phyloP scores from a whole-genome alignment of 2,888 invertebrate genomes.

The Eilema griseolum region DNA sequence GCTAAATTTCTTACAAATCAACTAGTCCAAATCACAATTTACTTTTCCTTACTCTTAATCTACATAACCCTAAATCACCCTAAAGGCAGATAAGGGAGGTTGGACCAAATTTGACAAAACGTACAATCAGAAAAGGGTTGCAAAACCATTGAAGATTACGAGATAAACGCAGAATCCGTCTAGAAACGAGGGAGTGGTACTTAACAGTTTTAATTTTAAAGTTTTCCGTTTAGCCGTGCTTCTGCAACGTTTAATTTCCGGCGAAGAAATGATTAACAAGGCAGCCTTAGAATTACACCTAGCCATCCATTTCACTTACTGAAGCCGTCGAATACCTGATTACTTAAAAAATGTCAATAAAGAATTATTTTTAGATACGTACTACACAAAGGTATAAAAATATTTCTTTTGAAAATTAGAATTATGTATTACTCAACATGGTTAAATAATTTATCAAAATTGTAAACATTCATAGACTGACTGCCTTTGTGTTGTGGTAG shows the following conservation, averaged over 20 bases:
- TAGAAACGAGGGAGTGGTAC: constrained; percentile 67
- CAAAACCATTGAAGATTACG: constrained; percentile 61
- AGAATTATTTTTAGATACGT: background rate
- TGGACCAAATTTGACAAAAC: constrained; percentile 45
- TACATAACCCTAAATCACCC: constrained; percentile 26
- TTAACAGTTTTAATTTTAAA: constrained; percentile 80
- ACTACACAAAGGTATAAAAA: background rate
- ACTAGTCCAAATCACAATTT: constrained; percentile 19
- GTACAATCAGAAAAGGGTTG: constrained; percentile 57
- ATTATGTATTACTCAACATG: too few species aligned
- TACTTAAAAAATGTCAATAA: constrained; percentile 1
- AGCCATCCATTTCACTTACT: constrained; percentile 40
- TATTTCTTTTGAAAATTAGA: too few species aligned
- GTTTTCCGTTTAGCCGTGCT: constrained; percentile 71
- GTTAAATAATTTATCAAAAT: too few species aligned
- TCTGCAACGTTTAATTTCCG: constrained; percentile 82
- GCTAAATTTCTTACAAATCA: background rate
- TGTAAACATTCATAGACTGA: too few species aligned
- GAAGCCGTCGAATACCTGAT: constrained; percentile 36
- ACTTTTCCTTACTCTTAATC: constrained; percentile 28
- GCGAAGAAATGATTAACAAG: constrained; percentile 75
- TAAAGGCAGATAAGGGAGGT: constrained; percentile 40
- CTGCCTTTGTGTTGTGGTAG: too few species aligned
- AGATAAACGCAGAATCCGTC: constrained; percentile 70
- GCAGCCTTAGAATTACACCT: constrained; percentile 63